Evolutionary conservation across 2,888 invertebrate species (phyloP), one percentile per base, ranked within the genome.

Genomic region (Alitta virens): DNA sequence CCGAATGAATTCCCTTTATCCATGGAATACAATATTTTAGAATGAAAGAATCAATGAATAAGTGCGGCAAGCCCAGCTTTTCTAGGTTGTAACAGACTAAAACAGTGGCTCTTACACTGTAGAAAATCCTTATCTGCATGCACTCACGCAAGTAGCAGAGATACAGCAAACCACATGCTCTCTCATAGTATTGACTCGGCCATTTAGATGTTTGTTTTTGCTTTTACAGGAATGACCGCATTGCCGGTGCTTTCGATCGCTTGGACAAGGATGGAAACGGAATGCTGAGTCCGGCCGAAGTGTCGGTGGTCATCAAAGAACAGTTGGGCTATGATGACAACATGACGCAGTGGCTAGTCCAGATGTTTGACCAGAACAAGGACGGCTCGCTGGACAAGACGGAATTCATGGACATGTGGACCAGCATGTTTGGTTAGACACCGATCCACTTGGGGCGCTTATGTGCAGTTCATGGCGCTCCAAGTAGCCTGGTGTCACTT

Each of bases 321-420:
- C 63, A 54, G 43, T 60, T 70, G 61, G 68, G 68, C n/a, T 67
- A 64, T 51, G 71, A 71, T 51, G 63, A 60, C 49, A 51, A 56
- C 27, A 64, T 58, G 52, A 65, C 71, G 9, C 49, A 56, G 27
- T 63, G 63, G 43, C 46, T 69, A 57, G 62, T 71, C 9, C 53
- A 69, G 56, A 70, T 68, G 68, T 71, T 71, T 52, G 71, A 71
- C 62, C 63, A 66, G 59, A 71, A 71, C 60, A 59, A 63, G n/a
- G 71, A 71, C 49, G 71, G 71, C 9, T 63, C 61, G 18, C 61
- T 71, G 14, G 71, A 71, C 55, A 71, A 71, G 60, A 56, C 58
- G 24, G 71, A 71, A 54, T 71, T 71, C 63, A 70, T 71, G 51
- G 63, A 68, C 50, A 64, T 71, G 60, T 71, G 71, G 71, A 62